Percentiles rank a stretch among this genome's conserved stretches.
phyloP scores from a whole-genome alignment of 2,888 invertebrate species.

The Habroteleia sp. region DNA sequence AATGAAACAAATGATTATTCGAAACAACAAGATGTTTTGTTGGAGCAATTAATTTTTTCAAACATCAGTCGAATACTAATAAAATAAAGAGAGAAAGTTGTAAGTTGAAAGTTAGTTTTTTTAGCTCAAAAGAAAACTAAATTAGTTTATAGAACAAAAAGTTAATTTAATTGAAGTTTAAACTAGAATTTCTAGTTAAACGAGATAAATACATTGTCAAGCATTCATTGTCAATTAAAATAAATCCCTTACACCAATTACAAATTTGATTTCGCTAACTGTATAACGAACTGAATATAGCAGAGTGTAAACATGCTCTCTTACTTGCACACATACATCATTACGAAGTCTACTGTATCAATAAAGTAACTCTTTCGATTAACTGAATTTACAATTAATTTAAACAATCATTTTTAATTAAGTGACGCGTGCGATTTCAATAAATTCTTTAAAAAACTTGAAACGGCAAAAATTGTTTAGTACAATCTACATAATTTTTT shows the following conservation, averaged over 20 bases:
- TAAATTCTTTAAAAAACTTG: no score
- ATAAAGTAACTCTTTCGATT: no score
- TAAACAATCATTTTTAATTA: no score
- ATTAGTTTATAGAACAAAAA: conserved; percentile 48
- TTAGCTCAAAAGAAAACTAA: conserved; percentile 16
- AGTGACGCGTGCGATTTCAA: no score
- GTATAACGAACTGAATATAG: background rate
- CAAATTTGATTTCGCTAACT: background rate
- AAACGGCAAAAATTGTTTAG: no score
- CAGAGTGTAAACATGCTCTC: no score
- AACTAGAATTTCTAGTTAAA: conserved; percentile 42
- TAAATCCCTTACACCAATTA: conserved; percentile 4
- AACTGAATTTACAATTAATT: no score
- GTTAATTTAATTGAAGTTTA: conserved; percentile 49
- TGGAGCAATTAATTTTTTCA: conserved; percentile 35
- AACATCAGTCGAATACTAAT: conserved; percentile 24
- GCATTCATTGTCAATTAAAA: conserved; percentile 32
- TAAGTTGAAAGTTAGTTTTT: conserved; percentile 44
- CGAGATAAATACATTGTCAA: conserved; percentile 31
- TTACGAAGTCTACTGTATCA: background rate
- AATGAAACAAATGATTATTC: conserved; percentile 3
- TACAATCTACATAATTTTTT: background rate
- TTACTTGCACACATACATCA: no score
- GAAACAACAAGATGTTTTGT: conserved; percentile 19
- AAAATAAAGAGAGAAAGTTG: conserved; percentile 57